phyloP scores from a whole-genome alignment of 2,888 invertebrate genomes.

The Microctonus hyperodae region DNA sequence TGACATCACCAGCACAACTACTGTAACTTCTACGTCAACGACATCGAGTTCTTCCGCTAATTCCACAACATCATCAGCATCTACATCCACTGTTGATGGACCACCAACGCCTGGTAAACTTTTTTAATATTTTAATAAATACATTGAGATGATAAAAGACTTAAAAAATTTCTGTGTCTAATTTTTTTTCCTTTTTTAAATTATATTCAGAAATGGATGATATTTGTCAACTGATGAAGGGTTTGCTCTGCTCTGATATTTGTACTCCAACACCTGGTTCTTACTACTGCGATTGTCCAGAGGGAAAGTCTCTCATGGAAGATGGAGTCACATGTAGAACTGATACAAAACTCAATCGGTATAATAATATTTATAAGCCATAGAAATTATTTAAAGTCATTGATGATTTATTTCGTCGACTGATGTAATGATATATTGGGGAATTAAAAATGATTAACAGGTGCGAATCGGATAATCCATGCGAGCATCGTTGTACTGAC shows the following conservation, averaged over 20 bases:
- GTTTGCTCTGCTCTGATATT: conserved; percentile 77
- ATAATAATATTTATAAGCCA: conserved; percentile 27
- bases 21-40: conserved; percentile 41
- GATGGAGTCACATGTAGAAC: conserved; percentile 76
- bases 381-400: no score
- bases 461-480: conserved; percentile 73
- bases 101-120: conserved; percentile 39
- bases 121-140: neutral
- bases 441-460: conserved; percentile 50
- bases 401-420: no score
- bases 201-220: conserved; percentile 54
- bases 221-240: conserved; percentile 65
- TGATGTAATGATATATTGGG: no score
- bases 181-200: conserved; percentile 8
- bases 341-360: conserved; percentile 56
- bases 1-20: neutral
- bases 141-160: neutral
- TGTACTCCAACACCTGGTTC: conserved; percentile 79
- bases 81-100: conserved; percentile 24
- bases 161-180: no score
- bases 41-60: conserved; percentile 40
- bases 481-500: conserved; percentile 78
- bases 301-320: conserved; percentile 73
- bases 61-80: conserved; percentile 27
- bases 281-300: conserved; percentile 74